A percentile compares a stretch with the other conserved stretches of the same genome.
Conservation (phyloP, 2,113 vertebrate species). For the Chascanopsetta lugubris region DNA sequence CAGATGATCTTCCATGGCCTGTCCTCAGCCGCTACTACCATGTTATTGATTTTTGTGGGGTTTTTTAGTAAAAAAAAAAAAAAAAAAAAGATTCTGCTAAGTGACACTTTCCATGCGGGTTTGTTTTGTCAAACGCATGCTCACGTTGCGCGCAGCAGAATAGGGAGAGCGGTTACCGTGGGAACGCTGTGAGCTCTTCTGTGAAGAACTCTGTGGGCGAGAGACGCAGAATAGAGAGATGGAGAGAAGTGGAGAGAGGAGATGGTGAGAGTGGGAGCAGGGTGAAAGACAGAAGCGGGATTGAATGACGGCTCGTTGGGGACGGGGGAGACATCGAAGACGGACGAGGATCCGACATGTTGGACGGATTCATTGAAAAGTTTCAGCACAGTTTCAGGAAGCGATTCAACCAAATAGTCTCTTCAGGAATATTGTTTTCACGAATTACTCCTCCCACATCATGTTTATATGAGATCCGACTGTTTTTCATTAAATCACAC, state of each 20-base stretch:
- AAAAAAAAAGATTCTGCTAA: slow-evolving; percentile 32
- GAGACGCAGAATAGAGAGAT: slow-evolving; percentile 70
- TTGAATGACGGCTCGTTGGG: slow-evolving; percentile 51
- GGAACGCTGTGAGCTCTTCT: slow-evolving; percentile 78
- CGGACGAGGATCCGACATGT: slow-evolving; percentile 14
- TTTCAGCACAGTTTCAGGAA: not conserved
- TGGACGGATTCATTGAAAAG: slow-evolving; percentile 5
- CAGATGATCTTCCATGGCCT: not conserved
- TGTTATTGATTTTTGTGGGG: slow-evolving; percentile 41
- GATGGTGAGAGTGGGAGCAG: slow-evolving; percentile 65
- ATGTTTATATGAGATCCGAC: slow-evolving; percentile 40
- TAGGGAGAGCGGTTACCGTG: slow-evolving; percentile 77
- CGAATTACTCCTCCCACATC: slow-evolving; percentile 44
- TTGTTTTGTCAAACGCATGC: slow-evolving; percentile 64
- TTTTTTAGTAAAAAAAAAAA: slow-evolving; percentile 24
- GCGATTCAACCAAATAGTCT: no score
- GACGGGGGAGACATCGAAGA: slow-evolving; percentile 28
- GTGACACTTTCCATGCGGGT: slow-evolving; percentile 62
- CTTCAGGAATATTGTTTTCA: slow-evolving; percentile 22
- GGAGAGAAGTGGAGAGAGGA: slow-evolving; percentile 44
- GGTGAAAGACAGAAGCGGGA: slow-evolving; percentile 65
- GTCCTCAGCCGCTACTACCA: slow-evolving; percentile 10
- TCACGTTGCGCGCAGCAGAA: slow-evolving; percentile 48
- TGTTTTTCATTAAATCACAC: slow-evolving; percentile 32
- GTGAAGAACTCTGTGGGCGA: slow-evolving; percentile 80